Evolutionary conservation across 53 echinoderm and acorn worm species (phyloP), one percentile per base, ranked within the genome.

Genomic region (Temnopleurus reevesii): DNA sequence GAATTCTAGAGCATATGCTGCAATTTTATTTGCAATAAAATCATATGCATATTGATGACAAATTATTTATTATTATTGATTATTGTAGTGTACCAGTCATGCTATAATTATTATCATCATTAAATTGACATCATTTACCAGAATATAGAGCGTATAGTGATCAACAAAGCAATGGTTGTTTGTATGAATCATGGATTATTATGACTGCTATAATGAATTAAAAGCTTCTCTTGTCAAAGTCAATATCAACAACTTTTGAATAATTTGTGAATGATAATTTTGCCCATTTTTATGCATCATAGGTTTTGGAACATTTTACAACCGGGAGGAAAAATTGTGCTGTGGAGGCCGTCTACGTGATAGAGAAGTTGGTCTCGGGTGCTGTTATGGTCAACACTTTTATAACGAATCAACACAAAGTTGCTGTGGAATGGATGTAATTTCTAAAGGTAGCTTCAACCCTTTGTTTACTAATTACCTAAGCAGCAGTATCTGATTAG

Each of bases 361-460:
- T 30, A n/a, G 54, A 21, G 55, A 25, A 53, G 38, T 19, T 21
- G 55, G 31, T 54, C 54, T 53, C 19, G 18, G 55, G 56, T 83
- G 83, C 56, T 83, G 83, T 36, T 33, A 55, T 35, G 18, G 23
- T 5, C 35, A 55, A 21, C 55, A 18, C 4, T 35, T 83, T 17
- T 83, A 83, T 18, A 55, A 55, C 8, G 83, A 33, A 17, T 34
- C 31, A 30, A 83, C 54, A 6, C 54, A 83, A 30, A 55, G 30
- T 18, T 83, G 83, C 55, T 83, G 83, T 55, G 83, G 83, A 2
- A 12, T 54, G 17, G 33, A 81, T 4, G 55, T 81, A 6, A 28
- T 25, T 13, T 47, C 49, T 1, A 49, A 55, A 35, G 55, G 83
- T 55, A 55, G 15, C 13, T 49, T 76, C 13, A 41, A 24, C 8